phyloP scores from a whole-genome alignment of 2,888 invertebrate species.

The Campoplex nolae region DNA sequence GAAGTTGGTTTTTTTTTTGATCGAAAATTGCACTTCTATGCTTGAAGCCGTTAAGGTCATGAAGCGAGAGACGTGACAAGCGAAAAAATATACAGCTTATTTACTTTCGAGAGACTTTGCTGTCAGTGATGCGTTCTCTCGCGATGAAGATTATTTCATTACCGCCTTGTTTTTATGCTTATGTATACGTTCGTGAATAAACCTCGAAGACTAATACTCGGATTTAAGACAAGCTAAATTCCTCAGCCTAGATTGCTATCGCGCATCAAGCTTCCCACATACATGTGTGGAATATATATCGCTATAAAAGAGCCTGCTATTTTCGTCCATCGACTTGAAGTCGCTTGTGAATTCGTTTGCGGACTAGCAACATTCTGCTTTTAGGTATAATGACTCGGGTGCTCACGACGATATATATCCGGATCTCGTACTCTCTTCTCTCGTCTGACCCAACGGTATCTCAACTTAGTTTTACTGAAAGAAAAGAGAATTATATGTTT shows the following conservation, averaged over 20 bases:
- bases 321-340: constrained; percentile 52
- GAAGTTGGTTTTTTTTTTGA: not conserved
- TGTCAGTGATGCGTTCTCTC: constrained; percentile 38
- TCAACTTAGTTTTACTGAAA: constrained; percentile 20
- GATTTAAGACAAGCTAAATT: constrained; percentile 56
- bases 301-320: constrained; percentile 56
- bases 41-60: constrained; percentile 12
- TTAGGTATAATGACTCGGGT: constrained; percentile 52
- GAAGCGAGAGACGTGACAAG: not conserved
- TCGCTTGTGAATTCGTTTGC: constrained; percentile 60
- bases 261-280: constrained; percentile 55
- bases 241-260: constrained; percentile 66
- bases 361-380: constrained; percentile 65
- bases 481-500: constrained; percentile 10
- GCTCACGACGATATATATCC: constrained; percentile 49
- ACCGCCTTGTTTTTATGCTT: constrained; percentile 9
- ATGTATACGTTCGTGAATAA: constrained; percentile 14
- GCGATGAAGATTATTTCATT: constrained; percentile 55
- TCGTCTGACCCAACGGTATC: constrained; percentile 64
- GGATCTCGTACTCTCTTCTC: constrained; percentile 52
- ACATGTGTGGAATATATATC: constrained; percentile 51
- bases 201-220: constrained; percentile 32
- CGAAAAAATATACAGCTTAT: constrained; percentile 26
- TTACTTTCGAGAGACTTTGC: constrained; percentile 7
- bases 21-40: constrained; percentile 34